phyloP scores from a whole-genome alignment of 64 coral and sea anemone genomes.

The Actinia equina region DNA sequence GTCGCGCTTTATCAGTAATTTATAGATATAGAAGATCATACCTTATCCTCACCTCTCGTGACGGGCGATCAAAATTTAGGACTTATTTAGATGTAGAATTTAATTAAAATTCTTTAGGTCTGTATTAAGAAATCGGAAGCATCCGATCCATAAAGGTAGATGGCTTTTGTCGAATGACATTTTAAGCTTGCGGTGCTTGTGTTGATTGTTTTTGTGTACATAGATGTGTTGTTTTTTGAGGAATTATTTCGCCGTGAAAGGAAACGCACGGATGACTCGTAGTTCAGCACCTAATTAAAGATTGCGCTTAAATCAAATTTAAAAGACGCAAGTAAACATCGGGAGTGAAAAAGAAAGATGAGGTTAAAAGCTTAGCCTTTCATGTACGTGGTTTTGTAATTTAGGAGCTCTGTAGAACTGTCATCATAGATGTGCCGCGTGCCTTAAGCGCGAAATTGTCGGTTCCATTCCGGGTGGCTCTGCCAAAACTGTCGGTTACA shows the following conservation, averaged over 20 bases:
- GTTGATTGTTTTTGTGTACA: neutral
- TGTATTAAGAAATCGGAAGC: neutral
- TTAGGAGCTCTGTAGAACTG: neutral
- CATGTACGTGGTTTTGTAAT: neutral
- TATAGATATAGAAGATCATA: neutral
- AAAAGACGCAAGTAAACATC: neutral
- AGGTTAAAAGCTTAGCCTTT: neutral
- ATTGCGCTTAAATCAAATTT: neutral
- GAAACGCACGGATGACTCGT: neutral
- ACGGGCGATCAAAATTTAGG: neutral
- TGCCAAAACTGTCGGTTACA: neutral
- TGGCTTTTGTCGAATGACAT: neutral
- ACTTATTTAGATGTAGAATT: neutral
- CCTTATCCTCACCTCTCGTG: neutral
- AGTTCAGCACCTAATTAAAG: neutral
- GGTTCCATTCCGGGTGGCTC: neutral
- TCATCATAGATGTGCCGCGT: neutral
- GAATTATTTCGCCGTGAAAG: neutral
- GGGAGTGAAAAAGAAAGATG: neutral
- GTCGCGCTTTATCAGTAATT: neutral
- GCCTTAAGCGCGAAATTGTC: neutral
- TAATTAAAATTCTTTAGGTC: constrained; percentile 2
- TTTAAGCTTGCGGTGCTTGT: neutral
- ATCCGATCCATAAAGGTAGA: neutral
- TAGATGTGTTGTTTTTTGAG: neutral